Evolutionary conservation across 2,113 vertebrate species (phyloP), one percentile per base, ranked within the genome.

Genomic region (Rana temporaria): DNA sequence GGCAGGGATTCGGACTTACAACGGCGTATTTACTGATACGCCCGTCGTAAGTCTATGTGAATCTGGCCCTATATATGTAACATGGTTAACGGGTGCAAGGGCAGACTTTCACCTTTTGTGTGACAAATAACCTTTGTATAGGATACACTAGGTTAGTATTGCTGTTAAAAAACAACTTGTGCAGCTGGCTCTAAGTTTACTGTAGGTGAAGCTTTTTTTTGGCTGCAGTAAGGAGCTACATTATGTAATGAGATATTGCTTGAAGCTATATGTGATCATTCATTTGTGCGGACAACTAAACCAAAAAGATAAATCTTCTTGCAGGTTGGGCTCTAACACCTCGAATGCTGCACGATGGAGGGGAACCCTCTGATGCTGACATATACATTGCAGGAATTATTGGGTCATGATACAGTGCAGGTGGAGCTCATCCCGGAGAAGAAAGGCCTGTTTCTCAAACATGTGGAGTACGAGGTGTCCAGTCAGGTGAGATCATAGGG

Each of bases 361-460:
- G 94, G 95, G 67, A 96, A 94, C 85, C 95, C 91, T 1, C 90
- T 99, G 85, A 91, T 93, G 67, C 86, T 99, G 75, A 87, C 93
- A 20, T 89, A 91, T 85, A 97, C 93, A 17, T 90, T 99, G 53
- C 92, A 92, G 84, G 94, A 95, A 75, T 92, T 99, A 80, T 88
- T 99, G 92, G 90, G 87, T 86, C 91, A 92, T 59, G 97, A 99
- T 68, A 91, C 89, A 0, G 93, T 99, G 81, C 93, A 95, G 85
- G 94, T 99, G 91, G 96, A 98, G 90, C 95, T 98, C 69, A 96
- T 97, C 67, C 98, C 97, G 0, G 97, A 99, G 93, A 99, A 99
- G 93, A 99, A 98, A 84, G 98, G 98, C 22, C 92, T 99, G 79
- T 99, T 99, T 77, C 95, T 99, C 71, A 99, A 99, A 89, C 97